These are phyloP conservation scores for Syrmaticus mikado DNA, from an alignment of 2,113 vertebrate genomes.

Conservation along the genomic window DNA sequence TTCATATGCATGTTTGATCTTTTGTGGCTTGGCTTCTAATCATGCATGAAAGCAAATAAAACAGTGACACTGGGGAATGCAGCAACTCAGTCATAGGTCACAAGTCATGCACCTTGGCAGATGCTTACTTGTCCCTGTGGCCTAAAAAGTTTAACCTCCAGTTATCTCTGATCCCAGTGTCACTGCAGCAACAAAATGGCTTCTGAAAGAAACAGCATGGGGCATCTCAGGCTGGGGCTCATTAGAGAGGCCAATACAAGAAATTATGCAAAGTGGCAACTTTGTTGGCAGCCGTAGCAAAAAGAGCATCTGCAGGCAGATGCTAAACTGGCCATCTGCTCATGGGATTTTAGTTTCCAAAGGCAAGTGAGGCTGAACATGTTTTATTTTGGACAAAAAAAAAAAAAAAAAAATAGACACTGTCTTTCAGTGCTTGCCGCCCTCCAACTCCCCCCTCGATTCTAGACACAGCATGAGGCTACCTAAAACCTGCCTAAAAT, in stretches of 20 bases:
- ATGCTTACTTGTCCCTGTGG: not conserved
- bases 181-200: not conserved
- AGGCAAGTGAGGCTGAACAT: not conserved
- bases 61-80: not conserved
- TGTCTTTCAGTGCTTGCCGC: not conserved
- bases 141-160: not conserved
- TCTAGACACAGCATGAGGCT: not conserved
- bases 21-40: constrained; percentile 14
- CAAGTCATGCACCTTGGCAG: not conserved
- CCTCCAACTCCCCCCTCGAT: not conserved
- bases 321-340: constrained; percentile 9
- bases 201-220: not conserved
- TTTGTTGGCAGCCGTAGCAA: not conserved
- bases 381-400: not conserved
- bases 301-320: not conserved
- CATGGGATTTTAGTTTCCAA: not conserved
- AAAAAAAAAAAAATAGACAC: not conserved
- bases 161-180: not conserved
- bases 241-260: not conserved
- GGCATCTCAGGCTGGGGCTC: not conserved
- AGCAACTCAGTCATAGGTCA: not conserved
- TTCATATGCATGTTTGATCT: not conserved
- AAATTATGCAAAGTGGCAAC: not conserved
- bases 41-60: not conserved
- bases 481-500: not conserved